Evolutionary conservation across 2,888 invertebrate genomes (phyloP), one percentile per base, ranked within the genome.

Genomic region (Cylindroiulus punctatus): DNA sequence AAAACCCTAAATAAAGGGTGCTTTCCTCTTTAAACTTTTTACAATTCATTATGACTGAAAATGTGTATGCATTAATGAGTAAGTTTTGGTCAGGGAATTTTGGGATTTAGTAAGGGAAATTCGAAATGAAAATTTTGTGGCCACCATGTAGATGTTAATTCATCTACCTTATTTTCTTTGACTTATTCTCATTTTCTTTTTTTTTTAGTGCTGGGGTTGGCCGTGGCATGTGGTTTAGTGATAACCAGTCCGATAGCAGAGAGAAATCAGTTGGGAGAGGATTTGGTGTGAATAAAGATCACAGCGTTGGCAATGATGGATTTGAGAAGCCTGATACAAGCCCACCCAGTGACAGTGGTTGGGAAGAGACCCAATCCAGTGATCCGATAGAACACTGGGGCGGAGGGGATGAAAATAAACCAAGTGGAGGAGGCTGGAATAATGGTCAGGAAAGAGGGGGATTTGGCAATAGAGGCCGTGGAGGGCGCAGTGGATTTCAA

Each of bases 371-470:
- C 84, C 84, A 17, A 42, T 26, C 36, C 32, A 42, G 22, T 22
- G 44, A 44, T n/a, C 81, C 32, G 7, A 8, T 30, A 30, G 26
- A 3, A 1, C 3, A 57, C n/a, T 17, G 44, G 81, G 57, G 76
- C 19, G 81, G 86, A 42, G 86, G 87, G 0, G 86, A 83, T 65
- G 86, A 86, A 57, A 57, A 57, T 4, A 57, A 57, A 57, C n/a
- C 5, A 4, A 57, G n/a, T n/a, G n/a, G 19, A 57, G 19, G 57
- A n/a, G 65, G 86, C 26, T 65, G 32, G 19, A 36, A 76, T 7
- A 47, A 84, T n/a, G 86, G 85, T 19, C 76, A 40, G 40, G 40
- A 42, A 30, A 57, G 84, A 19, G 87, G 87, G n/a, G 57, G 57
- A 19, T 40, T 40, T 40, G 85, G 87, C 32, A n/a, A 81, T 2